Evolutionary conservation across 2,113 vertebrate genomes (phyloP), one percentile per base, ranked within the genome.

Genomic region (Cryptomyrus ogoouensis): DNA sequence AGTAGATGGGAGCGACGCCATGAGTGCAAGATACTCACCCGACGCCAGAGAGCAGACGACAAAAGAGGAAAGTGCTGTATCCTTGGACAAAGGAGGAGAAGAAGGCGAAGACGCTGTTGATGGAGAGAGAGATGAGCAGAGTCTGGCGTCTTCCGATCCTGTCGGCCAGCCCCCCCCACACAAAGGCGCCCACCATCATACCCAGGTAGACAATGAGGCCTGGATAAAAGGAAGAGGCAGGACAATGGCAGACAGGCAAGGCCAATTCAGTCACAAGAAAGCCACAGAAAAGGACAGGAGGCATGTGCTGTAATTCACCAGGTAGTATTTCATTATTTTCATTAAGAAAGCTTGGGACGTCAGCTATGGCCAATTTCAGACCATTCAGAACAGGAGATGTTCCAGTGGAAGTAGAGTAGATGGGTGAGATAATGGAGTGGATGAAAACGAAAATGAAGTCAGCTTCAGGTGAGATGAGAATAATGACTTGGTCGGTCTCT

Each of bases 71-170:
- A 85, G 98, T 98, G 95, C 96, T 97, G 27, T 99, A 99, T 91
- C 98, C 98, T 94, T 99, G 98, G 90, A 99, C 98, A 46, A 99
- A 99, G 91, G 98, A 99, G 39, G 98, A 99, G 96, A 99, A 99
- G 96, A 99, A 99, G 94, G 97, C 98, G 53, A 98, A 98, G 92
- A 99, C 96, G 12, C 98, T 98, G 97, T 99, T 99, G 96, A 99
- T 98, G 19, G 98, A 99, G 89, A 99, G 98, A 0, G 98, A 98
- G 94, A 99, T 98, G 94, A 99, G 97, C 9, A 99, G 97, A 88
- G 98, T 99, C 94, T 99, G 98, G 88, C 97, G 94, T 27, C 98
- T 96, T 42, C 98, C 98, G 12, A 99, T 97, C 46, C 98, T 96
- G 92, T 99, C 98, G 0, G 98, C 98, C 94, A 99, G 94, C 44